Evolutionary conservation across 2,797 vertebrate species (phyloP), one percentile per base, ranked within the genome.

Genomic region (Amblyraja radiata): DNA sequence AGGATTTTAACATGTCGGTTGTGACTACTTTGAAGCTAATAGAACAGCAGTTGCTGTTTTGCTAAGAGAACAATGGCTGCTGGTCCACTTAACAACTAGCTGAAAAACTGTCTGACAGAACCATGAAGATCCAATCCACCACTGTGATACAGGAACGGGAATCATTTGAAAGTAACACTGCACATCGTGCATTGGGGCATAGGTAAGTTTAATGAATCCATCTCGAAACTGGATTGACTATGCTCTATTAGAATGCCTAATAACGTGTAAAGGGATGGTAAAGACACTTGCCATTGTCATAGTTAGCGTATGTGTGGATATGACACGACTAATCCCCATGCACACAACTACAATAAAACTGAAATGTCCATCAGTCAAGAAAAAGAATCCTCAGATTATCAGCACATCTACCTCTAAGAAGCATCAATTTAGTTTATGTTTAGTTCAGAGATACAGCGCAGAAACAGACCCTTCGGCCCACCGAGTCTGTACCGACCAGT

Each of bases 341-440:
- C n/a, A n/a, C 23, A n/a, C 23, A 92, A 76, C 39, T 74, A 36
- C 65, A 76, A 76, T 54, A 58, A 25, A 11, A 91, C 71, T 25
- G 54, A 61, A 11, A 21, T 28, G 16, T 54, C 71, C 58, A 71
- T 74, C 39, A n/a, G 25, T 54, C 39, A 16, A 71, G 68, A 39
- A 74, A 11, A 92, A 23, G 1, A 25, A 76, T 54, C 23, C 36
- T 8, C 28, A 28, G 39, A 28, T 71, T 90, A 36, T 39, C n/a
- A 90, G 63, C 63, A 36, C 36, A 71, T 58, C 32, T 92, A 39
- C 39, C n/a, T 92, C 76, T 25, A 14, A 74, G 90, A 92, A 92
- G 25, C 68, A 92, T 46, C 16, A 54, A 54, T 54, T 54, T 54
- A 54, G 46, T 54, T 54, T 54, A 54, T 54, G 46, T 54, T 54